Conservation (phyloP, 2,888 invertebrate genomes). For the Nephrotoma appendiculata region DNA sequence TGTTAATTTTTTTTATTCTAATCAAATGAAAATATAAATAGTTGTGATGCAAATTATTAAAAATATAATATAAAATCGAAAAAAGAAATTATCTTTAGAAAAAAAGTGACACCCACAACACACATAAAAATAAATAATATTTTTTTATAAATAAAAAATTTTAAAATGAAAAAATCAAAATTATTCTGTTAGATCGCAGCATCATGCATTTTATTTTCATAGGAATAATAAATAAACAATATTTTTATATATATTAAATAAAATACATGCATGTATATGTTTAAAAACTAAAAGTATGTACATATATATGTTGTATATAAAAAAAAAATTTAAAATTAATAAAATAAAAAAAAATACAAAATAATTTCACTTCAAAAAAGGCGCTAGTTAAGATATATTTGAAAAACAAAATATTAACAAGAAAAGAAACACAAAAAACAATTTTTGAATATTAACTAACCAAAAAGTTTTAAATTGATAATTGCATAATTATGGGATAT, state of each 20-base stretch:
- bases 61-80: not conserved
- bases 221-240: not conserved
- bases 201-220: not conserved
- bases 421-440: not conserved
- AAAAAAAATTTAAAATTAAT: not conserved
- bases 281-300: slow-evolving; percentile 1
- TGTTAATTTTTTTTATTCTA: not conserved
- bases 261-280: not conserved
- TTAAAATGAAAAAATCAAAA: not conserved
- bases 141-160: not conserved
- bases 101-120: not conserved
- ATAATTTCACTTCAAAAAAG: not conserved
- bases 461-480: not conserved
- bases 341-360: not conserved
- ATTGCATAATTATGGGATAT: not conserved
- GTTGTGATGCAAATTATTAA: slow-evolving; percentile 1
- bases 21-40: not conserved
- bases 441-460: not conserved
- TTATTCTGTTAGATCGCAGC: not conserved
- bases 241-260: not conserved
- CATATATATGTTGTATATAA: slow-evolving; percentile 5
- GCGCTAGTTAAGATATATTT: not conserved
- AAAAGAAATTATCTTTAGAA: not conserved
- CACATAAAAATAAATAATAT: not conserved
- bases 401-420: not conserved